phyloP scores from a whole-genome alignment of 2,888 invertebrate genomes.

The Thera britannica region DNA sequence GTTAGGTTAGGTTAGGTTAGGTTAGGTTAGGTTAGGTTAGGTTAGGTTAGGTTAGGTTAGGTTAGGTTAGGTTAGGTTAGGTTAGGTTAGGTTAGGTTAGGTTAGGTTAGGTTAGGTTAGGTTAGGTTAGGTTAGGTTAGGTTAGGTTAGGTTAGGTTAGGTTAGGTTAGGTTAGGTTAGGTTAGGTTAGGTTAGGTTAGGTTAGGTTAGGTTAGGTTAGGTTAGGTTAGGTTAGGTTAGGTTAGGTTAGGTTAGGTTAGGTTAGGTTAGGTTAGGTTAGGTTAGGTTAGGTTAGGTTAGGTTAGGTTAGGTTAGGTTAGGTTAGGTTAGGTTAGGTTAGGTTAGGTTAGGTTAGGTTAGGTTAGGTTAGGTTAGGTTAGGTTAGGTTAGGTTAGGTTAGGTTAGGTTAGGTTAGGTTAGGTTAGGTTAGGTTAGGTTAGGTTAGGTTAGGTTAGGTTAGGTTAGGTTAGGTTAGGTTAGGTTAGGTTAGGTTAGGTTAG shows the following conservation, averaged over 20 bases:
- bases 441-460: slow-evolving; percentile 48
- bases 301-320: slow-evolving; percentile 37
- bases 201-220: slow-evolving; percentile 33
- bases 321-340: slow-evolving; percentile 42
- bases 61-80: slow-evolving; percentile 29
- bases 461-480: slow-evolving; percentile 47
- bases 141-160: slow-evolving; percentile 46
- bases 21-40: slow-evolving; percentile 46
- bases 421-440: slow-evolving; percentile 46
- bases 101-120: slow-evolving; percentile 40
- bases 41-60: slow-evolving; percentile 41
- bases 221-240: slow-evolving; percentile 21
- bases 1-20: slow-evolving; percentile 39
- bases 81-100: slow-evolving; percentile 35
- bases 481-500: slow-evolving; percentile 40
- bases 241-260: slow-evolving; percentile 19
- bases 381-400: slow-evolving; percentile 46
- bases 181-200: slow-evolving; percentile 32
- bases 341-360: slow-evolving; percentile 46
- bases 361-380: slow-evolving; percentile 47
- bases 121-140: slow-evolving; percentile 39
- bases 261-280: slow-evolving; percentile 26
- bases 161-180: slow-evolving; percentile 46
- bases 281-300: slow-evolving; percentile 38
- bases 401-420: slow-evolving; percentile 47